Base-by-base conservation (phyloP, 2,888 invertebrate species). In the Galerucella calmariensis region DNA sequence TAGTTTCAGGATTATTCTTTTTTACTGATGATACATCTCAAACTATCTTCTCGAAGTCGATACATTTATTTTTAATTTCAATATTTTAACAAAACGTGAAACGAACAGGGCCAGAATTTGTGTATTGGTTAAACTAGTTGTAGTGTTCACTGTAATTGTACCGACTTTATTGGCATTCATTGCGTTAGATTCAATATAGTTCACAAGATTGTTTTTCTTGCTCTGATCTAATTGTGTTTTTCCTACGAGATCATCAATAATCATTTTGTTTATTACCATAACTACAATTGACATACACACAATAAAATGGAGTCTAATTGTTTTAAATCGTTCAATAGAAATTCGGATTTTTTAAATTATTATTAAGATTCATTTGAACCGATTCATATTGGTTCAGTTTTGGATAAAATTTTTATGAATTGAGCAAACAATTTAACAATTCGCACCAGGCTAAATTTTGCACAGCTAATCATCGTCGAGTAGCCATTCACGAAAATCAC, bases 221-320 rank as follows among this genome's bases (percentile, higher is more conserved):
- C 4, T 67, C 14, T 20, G 53, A 53, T 0, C 27, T 24, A 67
- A 53, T 67, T 67, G 67, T n/a, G 27, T 67, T 53, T 67, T 67
- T 51, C 27, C 35, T 53, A 53, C 24, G 51, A 12, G 20, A 24
- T 16, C 58, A 56, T 58, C 44, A 44, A 58, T 68, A 68, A 58
- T 68, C 35, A 68, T 68, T 68, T 58, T 68, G 58, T 68, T 68
- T 68, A 44, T 68, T 41, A 44, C 58, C 56, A 48, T 51, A 16
- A 24, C 11, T 24, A 35, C 56, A 67, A 56, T 58, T 58, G 67
- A 20, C 35, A 67, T 41, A 35, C 12, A 53, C 35, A 41, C 53
- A 66, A 66, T 48, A 48, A 66, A 66, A 27, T 24, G 10, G 27
- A 11, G 48, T 56, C 44, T 44, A 68, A 68, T 68, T 58, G 58